Evolutionary conservation across 2,888 invertebrate genomes (phyloP).

Genomic region (Nomada flava): DNA sequence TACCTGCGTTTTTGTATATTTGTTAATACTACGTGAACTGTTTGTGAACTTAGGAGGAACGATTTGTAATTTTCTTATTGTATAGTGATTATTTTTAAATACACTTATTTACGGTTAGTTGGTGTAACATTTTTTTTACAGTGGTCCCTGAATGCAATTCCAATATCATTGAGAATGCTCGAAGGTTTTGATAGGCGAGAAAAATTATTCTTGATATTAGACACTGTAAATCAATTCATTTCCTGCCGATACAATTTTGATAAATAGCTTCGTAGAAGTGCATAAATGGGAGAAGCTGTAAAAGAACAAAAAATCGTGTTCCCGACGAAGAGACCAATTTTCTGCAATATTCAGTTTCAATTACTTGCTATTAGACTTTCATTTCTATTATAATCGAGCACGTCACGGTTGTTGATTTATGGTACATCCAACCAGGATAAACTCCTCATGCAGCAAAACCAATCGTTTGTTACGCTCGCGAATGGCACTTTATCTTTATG

Average conservation of each 20-base stretch:
- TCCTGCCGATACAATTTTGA: too few relatives aligned
- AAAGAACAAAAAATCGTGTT: background rate
- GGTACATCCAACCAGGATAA: slow-evolving; percentile 20
- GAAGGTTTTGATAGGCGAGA: too few relatives aligned
- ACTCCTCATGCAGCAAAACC: slow-evolving; percentile 13
- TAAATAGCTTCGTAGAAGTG: background rate
- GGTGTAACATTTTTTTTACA: background rate
- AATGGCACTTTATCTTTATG: slow-evolving; percentile 3
- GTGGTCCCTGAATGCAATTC: background rate
- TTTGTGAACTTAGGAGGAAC: slow-evolving; percentile 27
- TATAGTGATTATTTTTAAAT: slow-evolving; percentile 52
- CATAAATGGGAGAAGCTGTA: background rate
- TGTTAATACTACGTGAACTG: slow-evolving; percentile 40
- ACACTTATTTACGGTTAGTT: slow-evolving; percentile 37
- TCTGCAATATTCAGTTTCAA: slow-evolving; percentile 10
- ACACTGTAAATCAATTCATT: too few relatives aligned
- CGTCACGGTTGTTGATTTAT: slow-evolving; percentile 22
- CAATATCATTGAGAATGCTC: too few relatives aligned
- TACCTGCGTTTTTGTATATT: slow-evolving; percentile 45
- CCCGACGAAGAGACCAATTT: slow-evolving; percentile 4
- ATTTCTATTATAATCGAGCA: slow-evolving; percentile 17
- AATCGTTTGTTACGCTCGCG: slow-evolving; percentile 19
- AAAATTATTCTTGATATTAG: too few relatives aligned
- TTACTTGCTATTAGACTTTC: slow-evolving; percentile 23
- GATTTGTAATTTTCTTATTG: slow-evolving; percentile 51